Conservation (phyloP, 1,140 invertebrate genomes). For the Drosophila tsacasi region DNA sequence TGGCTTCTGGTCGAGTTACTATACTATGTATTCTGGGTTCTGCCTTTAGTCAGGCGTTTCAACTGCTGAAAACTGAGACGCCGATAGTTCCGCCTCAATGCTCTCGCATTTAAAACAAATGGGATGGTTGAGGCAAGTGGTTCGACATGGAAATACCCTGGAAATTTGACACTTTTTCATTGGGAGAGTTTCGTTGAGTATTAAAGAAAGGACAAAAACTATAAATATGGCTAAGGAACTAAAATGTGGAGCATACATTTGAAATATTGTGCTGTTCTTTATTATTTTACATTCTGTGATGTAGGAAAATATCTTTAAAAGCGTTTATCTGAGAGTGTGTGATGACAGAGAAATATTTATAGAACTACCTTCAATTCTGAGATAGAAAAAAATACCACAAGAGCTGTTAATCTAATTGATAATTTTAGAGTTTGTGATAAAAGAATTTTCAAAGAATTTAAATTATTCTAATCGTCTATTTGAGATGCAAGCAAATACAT, state of each 20-base stretch:
- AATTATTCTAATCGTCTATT: no score
- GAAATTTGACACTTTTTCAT: neutral
- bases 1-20: slow-evolving; percentile 18
- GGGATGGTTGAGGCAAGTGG: neutral
- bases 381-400: neutral
- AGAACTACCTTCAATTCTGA: neutral
- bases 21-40: slow-evolving; percentile 27
- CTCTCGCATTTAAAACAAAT: slow-evolving; percentile 51
- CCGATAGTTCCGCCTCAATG: slow-evolving; percentile 64
- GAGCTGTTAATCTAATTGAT: neutral
- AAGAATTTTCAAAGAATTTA: neutral
- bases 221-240: neutral
- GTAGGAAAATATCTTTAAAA: neutral
- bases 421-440: neutral
- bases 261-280: neutral
- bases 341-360: slow-evolving; percentile 4
- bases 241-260: neutral
- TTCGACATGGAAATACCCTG: neutral
- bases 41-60: slow-evolving; percentile 28
- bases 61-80: slow-evolving; percentile 59
- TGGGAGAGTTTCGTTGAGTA: neutral
- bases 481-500: no score
- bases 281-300: neutral
- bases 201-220: neutral
- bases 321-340: neutral